Percentiles rank a stretch among this genome's conserved stretches.
Evolutionary conservation across 2,888 invertebrate species (phyloP).

Genomic region (Busseola fusca): DNA sequence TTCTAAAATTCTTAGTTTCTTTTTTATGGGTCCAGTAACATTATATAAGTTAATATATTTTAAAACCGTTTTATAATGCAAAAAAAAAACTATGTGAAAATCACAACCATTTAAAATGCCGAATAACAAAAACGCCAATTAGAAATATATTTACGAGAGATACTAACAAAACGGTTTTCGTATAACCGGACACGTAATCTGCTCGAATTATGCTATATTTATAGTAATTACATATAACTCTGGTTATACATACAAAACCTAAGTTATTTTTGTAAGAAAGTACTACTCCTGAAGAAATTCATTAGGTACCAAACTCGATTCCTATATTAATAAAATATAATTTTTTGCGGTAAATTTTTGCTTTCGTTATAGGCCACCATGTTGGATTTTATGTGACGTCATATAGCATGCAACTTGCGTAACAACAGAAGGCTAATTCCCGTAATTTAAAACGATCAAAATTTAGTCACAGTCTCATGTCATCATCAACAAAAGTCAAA

Average conservation of each 20-base stretch:
- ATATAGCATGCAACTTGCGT: not conserved
- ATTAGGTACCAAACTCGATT: not conserved
- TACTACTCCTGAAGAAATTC: not conserved
- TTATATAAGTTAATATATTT: not conserved
- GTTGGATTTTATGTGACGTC: not conserved
- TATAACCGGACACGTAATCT: not conserved
- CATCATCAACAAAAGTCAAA: too few relatives aligned
- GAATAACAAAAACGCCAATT: not conserved
- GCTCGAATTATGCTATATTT: not conserved
- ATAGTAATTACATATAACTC: not conserved
- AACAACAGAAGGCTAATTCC: not conserved
- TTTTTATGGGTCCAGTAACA: conserved; percentile 2
- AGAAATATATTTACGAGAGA: not conserved
- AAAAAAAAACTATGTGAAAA: not conserved
- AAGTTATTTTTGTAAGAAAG: not conserved
- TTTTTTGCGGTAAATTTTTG: not conserved
- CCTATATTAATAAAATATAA: not conserved
- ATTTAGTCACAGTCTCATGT: too few relatives aligned
- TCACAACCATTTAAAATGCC: not conserved
- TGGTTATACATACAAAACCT: not conserved
- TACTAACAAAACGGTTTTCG: not conserved
- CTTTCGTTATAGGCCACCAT: not conserved
- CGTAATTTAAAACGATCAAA: too few relatives aligned
- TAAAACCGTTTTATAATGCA: not conserved
- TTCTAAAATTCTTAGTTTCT: too few relatives aligned